These are phyloP conservation scores for Crossoptilon crossoptilon DNA, from an alignment of 2,797 vertebrate genomes.

Conservation along the genomic window DNA sequence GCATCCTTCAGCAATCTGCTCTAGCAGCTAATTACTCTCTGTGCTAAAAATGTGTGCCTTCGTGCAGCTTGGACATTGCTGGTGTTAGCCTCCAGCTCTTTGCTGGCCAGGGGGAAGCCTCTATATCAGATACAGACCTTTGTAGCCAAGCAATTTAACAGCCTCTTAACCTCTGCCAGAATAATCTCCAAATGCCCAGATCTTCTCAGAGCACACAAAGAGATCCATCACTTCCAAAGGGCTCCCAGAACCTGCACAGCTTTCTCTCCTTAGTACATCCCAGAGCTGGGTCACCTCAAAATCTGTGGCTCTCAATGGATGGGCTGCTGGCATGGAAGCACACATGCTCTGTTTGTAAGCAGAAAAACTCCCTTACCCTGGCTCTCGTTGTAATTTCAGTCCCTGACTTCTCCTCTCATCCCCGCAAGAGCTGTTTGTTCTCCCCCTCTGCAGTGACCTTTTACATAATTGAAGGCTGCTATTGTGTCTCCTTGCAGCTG, in stretches of 20 bases:
- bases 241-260: rapidly evolving
- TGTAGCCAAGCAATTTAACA: not conserved
- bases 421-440: not conserved
- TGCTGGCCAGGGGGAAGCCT: not conserved
- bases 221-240: not conserved
- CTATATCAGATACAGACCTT: not conserved
- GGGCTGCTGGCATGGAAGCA: not conserved
- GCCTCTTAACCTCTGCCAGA: not conserved
- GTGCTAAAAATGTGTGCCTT: rapidly evolving
- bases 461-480: slow-evolving; percentile 33
- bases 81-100: not conserved
- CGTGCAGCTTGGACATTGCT: not conserved
- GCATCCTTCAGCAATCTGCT: not conserved
- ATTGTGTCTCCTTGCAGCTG: not conserved
- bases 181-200: not conserved
- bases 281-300: not conserved
- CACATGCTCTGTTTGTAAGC: not conserved
- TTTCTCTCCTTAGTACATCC: not conserved
- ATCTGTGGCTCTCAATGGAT: rapidly evolving
- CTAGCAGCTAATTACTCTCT: not conserved
- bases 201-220: not conserved
- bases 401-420: not conserved
- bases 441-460: not conserved
- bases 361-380: not conserved
- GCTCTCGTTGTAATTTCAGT: not conserved